Conservation (phyloP, 2,888 invertebrate species). For the Ichneumon xanthorius region DNA sequence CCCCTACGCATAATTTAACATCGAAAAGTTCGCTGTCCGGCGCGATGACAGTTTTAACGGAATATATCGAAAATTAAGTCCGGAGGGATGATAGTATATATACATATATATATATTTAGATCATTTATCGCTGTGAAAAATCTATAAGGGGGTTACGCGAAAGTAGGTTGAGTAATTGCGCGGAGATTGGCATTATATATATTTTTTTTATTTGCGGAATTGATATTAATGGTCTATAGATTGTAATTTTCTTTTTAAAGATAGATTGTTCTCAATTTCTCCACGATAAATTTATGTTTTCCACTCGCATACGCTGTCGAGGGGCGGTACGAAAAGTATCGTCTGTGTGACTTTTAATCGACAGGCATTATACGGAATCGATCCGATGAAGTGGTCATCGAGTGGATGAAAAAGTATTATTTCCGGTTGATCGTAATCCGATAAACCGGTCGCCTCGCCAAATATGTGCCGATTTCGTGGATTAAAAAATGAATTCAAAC, state of each 20-base stretch:
- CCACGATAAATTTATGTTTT: no score
- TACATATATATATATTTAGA: background rate
- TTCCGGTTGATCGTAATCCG: background rate
- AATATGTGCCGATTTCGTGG: background rate
- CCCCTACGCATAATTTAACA: background rate
- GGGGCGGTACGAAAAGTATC: no score
- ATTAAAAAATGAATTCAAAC: background rate
- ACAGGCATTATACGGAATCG: background rate
- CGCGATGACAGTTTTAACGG: background rate
- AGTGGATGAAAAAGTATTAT: background rate
- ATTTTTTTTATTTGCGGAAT: no score
- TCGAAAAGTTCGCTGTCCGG: background rate
- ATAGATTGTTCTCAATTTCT: no score
- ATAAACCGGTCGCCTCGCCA: background rate
- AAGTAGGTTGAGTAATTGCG: no score
- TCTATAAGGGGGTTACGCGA: no score
- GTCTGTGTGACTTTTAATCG: background rate
- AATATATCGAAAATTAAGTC: background rate
- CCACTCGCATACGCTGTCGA: no score
- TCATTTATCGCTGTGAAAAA: background rate
- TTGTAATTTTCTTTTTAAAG: no score
- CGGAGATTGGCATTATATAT: no score
- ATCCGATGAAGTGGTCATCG: background rate
- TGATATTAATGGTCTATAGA: no score
- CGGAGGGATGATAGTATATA: background rate